Conservation (phyloP, 2,888 invertebrate species). For the Hydraecia micacea region DNA sequence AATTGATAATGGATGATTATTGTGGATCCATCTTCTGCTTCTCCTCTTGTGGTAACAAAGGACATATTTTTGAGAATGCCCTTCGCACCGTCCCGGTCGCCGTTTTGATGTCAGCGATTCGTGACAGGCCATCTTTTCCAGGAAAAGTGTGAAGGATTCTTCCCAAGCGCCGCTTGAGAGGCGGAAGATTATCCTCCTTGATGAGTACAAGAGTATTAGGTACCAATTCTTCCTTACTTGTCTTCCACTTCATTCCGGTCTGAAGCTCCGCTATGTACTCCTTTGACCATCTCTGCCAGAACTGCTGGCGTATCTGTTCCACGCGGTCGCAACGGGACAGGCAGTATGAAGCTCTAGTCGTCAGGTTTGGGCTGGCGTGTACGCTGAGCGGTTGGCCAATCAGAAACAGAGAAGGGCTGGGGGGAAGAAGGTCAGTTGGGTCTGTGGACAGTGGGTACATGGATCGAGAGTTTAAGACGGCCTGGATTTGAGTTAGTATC, state of each 20-base stretch:
- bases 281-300: slow-evolving; percentile 7
- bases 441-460: slow-evolving; percentile 6
- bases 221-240: neutral
- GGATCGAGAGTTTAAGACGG: slow-evolving; percentile 5
- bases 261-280: slow-evolving; percentile 5
- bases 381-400: no score
- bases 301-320: neutral
- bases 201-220: slow-evolving; percentile 1
- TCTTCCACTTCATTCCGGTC: slow-evolving; percentile 6
- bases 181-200: no score
- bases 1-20: no score
- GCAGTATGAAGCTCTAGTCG: no score
- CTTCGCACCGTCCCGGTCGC: no score
- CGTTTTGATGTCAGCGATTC: no score
- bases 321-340: no score
- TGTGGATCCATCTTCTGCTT: neutral
- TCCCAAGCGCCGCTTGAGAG: no score
- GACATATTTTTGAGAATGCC: neutral
- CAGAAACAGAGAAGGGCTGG: neutral
- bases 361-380: no score
- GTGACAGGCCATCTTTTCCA: no score
- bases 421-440: neutral
- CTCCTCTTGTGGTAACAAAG: neutral
- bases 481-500: neutral
- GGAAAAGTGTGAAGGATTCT: no score